Conservation (phyloP, 2,888 invertebrate genomes). For the Eupeodes luniger region DNA sequence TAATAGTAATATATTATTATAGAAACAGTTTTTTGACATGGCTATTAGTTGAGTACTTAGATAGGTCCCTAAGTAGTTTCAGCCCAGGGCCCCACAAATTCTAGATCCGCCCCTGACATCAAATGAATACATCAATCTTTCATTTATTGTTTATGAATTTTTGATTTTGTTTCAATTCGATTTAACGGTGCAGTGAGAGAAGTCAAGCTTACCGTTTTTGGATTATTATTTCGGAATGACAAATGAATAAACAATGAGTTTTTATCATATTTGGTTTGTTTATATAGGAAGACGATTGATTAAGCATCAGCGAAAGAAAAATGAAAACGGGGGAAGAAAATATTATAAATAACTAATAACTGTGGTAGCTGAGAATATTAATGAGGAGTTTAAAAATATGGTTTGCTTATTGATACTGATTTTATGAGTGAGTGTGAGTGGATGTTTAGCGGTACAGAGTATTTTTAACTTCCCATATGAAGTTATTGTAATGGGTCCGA, state of each 20-base stretch:
- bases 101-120: no score
- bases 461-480: no score
- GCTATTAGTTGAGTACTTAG: no score
- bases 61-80: no score
- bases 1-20: no score
- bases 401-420: background rate
- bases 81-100: no score
- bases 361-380: constrained; percentile 9
- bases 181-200: constrained; percentile 10
- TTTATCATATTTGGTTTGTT: constrained; percentile 14
- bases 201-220: constrained; percentile 1
- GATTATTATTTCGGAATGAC: background rate
- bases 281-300: constrained; percentile 12
- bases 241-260: constrained; percentile 6
- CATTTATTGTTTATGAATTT: background rate
- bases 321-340: background rate
- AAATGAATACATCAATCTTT: background rate
- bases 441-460: no score
- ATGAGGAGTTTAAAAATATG: constrained; percentile 4
- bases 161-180: background rate
- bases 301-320: background rate
- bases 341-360: background rate
- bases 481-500: no score
- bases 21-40: no score
- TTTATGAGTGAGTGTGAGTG: background rate